Percentiles rank a stretch among this genome's conserved stretches.
Conservation (phyloP, 2,888 invertebrate species). For the Neoscelio sp. region DNA sequence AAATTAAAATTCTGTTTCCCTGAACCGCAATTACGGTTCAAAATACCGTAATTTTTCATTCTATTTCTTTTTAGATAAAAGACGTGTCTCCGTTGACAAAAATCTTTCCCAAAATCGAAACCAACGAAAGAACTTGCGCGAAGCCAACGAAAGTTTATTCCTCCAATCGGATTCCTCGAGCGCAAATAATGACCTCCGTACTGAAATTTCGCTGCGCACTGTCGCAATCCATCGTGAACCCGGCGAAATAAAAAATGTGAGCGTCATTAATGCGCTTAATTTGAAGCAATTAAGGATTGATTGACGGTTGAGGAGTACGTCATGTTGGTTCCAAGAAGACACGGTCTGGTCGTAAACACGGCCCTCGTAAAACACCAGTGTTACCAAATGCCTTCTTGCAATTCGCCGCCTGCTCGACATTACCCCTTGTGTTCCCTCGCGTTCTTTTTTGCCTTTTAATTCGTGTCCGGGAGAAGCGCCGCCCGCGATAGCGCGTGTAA, state of each 20-base stretch:
- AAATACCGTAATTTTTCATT: not conserved
- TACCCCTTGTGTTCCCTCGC: slow-evolving; percentile 10
- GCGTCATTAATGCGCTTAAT: slow-evolving; percentile 64
- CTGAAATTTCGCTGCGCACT: slow-evolving; percentile 29
- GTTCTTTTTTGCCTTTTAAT: slow-evolving; percentile 6
- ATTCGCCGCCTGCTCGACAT: slow-evolving; percentile 50
- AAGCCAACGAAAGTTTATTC: slow-evolving; percentile 25
- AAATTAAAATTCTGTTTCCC: not conserved
- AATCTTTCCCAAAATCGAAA: no score
- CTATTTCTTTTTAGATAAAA: not conserved
- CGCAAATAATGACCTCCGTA: slow-evolving; percentile 15
- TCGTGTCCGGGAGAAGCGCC: slow-evolving; percentile 42
- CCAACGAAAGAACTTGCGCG: no score
- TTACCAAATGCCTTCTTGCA: slow-evolving; percentile 56
- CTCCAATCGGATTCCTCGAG: slow-evolving; percentile 26
- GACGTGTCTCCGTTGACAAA: slow-evolving; percentile 10
- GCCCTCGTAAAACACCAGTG: slow-evolving; percentile 60
- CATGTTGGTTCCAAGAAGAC: slow-evolving; percentile 60
- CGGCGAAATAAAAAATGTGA: slow-evolving; percentile 36
- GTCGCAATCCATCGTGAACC: slow-evolving; percentile 23
- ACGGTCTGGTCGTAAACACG: slow-evolving; percentile 57
- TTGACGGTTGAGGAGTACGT: slow-evolving; percentile 55
- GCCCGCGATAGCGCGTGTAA: slow-evolving; percentile 44
- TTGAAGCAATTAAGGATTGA: slow-evolving; percentile 64
- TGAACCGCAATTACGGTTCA: not conserved